These are phyloP conservation scores for Myanophis thanlyinensis DNA, from an alignment of 2,113 vertebrate genomes.

Conservation along the genomic window DNA sequence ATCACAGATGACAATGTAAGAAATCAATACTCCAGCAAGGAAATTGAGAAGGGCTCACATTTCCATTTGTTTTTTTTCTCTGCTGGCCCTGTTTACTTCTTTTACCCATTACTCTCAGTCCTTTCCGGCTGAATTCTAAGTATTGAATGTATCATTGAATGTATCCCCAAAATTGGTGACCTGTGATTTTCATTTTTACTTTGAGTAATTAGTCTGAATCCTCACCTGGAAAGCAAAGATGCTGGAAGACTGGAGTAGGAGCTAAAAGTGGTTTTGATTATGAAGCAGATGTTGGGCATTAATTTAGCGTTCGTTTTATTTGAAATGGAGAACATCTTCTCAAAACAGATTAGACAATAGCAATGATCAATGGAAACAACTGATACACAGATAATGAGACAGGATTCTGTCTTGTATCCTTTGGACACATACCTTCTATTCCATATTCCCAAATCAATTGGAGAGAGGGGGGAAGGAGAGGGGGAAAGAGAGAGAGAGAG, in stretches of 20 bases:
- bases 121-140: slow-evolving; percentile 30
- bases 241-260: not conserved
- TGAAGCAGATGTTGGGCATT: not conserved
- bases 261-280: slow-evolving; percentile 28
- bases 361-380: not conserved
- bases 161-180: slow-evolving; percentile 27
- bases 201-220: slow-evolving; percentile 9
- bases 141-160: slow-evolving; percentile 3
- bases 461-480: too few species aligned
- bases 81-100: slow-evolving; percentile 28
- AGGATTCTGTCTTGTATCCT: not conserved
- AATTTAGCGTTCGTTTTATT: not conserved
- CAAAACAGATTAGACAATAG: not conserved
- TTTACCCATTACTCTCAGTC: not conserved
- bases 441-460: not conserved
- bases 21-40: slow-evolving; percentile 51
- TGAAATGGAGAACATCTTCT: not conserved
- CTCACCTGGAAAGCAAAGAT: slow-evolving; percentile 36
- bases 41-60: slow-evolving; percentile 41
- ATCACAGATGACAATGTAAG: slow-evolving; percentile 47
- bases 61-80: slow-evolving; percentile 56
- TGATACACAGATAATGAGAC: not conserved
- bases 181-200: slow-evolving; percentile 19
- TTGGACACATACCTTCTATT: not conserved
- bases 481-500: too few species aligned